These are phyloP conservation scores for Ormyrus nitidulus DNA, from an alignment of 2,888 invertebrate species.

Conservation along the genomic window DNA sequence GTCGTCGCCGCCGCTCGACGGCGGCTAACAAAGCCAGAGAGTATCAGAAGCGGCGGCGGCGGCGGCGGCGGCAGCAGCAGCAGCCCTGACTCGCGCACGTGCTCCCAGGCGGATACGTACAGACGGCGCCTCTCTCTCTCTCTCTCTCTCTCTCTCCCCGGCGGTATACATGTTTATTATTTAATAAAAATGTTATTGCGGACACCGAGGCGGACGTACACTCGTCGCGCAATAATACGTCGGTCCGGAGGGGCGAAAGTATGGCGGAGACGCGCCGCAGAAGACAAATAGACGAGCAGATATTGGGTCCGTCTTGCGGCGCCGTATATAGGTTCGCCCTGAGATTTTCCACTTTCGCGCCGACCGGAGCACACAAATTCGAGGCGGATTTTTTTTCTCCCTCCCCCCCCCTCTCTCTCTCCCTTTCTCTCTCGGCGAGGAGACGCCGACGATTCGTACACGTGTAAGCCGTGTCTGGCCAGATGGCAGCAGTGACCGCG, in stretches of 20 bases:
- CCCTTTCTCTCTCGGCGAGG: too few species aligned
- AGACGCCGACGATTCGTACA: too few species aligned
- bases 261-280: constrained; percentile 6
- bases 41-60: too few species aligned
- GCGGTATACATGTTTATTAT: constrained; percentile 62
- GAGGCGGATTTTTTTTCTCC: too few species aligned
- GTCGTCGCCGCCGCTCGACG: neutral
- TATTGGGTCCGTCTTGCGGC: neutral
- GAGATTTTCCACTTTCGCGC: neutral
- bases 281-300: neutral
- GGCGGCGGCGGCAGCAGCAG: too few species aligned
- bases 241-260: constrained; percentile 18
- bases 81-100: constrained; percentile 13
- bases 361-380: too few species aligned
- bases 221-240: constrained; percentile 40
- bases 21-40: constrained; percentile 15
- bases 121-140: neutral
- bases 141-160: neutral
- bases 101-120: neutral
- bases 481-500: neutral
- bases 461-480: neutral
- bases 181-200: constrained; percentile 69
- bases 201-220: constrained; percentile 51
- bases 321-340: neutral
- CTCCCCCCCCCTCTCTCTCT: too few species aligned